Percentiles rank a stretch among this genome's conserved stretches.
Evolutionary conservation across 2,113 vertebrate genomes (phyloP).

Genomic region (Noctilio leporinus): DNA sequence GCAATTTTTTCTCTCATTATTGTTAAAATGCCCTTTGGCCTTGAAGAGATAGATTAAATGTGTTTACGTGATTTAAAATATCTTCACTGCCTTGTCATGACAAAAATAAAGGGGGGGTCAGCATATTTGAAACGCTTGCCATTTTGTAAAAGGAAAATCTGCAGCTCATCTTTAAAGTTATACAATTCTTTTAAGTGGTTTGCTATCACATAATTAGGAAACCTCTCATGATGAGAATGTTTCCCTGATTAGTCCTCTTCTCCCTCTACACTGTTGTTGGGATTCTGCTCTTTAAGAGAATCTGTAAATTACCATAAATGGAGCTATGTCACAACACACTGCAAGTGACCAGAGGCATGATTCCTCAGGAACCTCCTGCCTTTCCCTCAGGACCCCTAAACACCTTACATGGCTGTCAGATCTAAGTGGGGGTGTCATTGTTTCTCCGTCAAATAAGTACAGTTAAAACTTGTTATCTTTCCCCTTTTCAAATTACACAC

Average conservation of each 20-base stretch:
- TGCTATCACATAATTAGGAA: background rate
- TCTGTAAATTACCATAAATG: background rate
- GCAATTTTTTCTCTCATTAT: background rate
- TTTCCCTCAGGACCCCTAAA: background rate
- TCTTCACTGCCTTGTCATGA: background rate
- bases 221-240: background rate
- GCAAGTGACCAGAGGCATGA: background rate
- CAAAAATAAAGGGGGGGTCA: background rate
- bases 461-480: background rate
- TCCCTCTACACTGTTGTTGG: background rate
- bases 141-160: background rate
- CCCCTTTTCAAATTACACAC: background rate
- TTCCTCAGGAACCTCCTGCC: background rate
- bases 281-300: background rate
- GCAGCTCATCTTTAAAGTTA: background rate
- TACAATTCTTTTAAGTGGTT: background rate
- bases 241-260: background rate
- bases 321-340: background rate
- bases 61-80: constrained; percentile 19
- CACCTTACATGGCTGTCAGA: accelerated
- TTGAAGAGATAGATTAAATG: background rate
- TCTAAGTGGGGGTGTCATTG: background rate
- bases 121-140: background rate
- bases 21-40: constrained; percentile 24
- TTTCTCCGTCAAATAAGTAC: background rate